Base-by-base conservation (phyloP, 1,140 invertebrate genomes). In the Doryteuthis pealeii region DNA sequence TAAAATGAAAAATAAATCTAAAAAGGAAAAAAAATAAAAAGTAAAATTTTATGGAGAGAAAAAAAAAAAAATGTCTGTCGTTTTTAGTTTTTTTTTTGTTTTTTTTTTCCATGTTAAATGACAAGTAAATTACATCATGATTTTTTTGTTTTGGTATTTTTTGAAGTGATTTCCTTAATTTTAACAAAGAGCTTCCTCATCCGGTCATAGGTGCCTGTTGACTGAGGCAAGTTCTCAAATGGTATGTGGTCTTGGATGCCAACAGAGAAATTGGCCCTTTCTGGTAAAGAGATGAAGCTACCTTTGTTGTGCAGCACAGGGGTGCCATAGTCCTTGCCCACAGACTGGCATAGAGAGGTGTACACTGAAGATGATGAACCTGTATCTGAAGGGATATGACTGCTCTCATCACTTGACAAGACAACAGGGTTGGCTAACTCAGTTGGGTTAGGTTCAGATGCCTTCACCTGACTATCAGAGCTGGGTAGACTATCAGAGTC, bases 171-270 rank as follows among this genome's bases (percentile, higher is more conserved):
- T 40, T 40, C 4, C 18, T 68, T 68, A 22, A 85, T 81, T 78
- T 76, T 78, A 8, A 72, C 71, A 31, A 85, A 76, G 14, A 85
- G 69, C 28, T 77, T 73, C 35, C 77, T 78, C 74, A 86, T 83
- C 71, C 93, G 91, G 81, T 94, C 91, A 85, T 94, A 96, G 81
- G 93, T 94, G 65, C 95, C 95, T 12, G 92, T 28, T 1, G 94
- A 91, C 82, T 94, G 92, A 1, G 94, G 94, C 75, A 96, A 89
- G 88, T 96, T 96, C 89, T 96, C 94, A 89, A 94, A 96, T 83
- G 94, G 92, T 14, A 96, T 94, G 75, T 89, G 91, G 80, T 95
- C 93, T 83, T 92, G 92, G 75, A 96, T 93, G 80, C 94, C 91
- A 82, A 92, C 92, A 0, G 93, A 91, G 84, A 96, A 97, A 54